Base-by-base conservation (phyloP, 2,113 vertebrate species). In the Vulpes vulpes region DNA sequence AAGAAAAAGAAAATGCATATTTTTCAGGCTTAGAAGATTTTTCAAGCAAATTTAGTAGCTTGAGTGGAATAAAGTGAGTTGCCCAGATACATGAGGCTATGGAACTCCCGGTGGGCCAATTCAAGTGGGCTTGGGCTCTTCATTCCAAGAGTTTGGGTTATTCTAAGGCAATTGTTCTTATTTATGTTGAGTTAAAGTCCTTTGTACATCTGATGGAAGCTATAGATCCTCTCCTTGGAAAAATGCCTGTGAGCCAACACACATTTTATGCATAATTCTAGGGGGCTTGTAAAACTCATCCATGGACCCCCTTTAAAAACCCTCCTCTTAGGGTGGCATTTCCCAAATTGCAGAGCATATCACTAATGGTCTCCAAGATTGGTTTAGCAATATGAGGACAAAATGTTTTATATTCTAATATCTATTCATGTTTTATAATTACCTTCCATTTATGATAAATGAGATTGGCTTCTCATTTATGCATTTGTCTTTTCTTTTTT, bases 1-100 rank as follows among this genome's bases (percentile, higher is more conserved):
- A 25, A 12, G 27, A 64, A 25, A 43, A 43, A 43, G 62, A 83
- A 91, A 71, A 59, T 82, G 76, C 35, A 53, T 25, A 49, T 59
- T 95, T 95, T 96, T 83, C 69, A 95, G 87, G 22, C 43, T 92
- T 30, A 73, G 55, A 82, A 83, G n/a, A 30, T 2, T 82, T 74
- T 87, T 92, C 25, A 87, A 73, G 57, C 32, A 89, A 84, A 80
- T 43, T 69, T 78, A 89, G 71, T 73, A 55, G 5, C 53, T 51
- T 53, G 82, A 95, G 49, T 65, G 35, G 55, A 92, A 38, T 7
- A 80, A 12, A 81, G 51, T 76, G 38, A 95, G 62, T 71, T 96
- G 60, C 23, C 55, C 12, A 73, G 67, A 82, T n/a, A 10, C 25
- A 32, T n/a, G 19, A 71, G 71, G 64, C 71, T 85, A 3, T 23